These are phyloP conservation scores for Polydrusus cervinus DNA, from an alignment of 2,888 invertebrate genomes.

Conservation along the genomic window DNA sequence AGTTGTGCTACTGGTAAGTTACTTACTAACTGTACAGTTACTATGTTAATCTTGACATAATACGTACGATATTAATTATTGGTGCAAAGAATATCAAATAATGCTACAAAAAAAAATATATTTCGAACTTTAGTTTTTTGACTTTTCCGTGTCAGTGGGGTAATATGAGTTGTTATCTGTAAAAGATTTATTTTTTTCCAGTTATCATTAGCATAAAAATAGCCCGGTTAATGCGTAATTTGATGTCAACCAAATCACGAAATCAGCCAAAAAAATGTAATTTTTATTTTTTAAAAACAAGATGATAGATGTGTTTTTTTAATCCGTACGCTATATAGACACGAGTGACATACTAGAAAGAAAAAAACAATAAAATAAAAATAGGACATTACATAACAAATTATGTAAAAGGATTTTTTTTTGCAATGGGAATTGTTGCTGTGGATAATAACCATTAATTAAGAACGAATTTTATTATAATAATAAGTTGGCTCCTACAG, in stretches of 20 bases:
- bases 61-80: too few relatives aligned
- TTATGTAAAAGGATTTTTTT: neutral
- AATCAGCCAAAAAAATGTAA: constrained; percentile 13
- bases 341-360: neutral
- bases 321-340: neutral
- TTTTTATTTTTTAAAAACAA: constrained; percentile 2
- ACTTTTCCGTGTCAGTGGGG: neutral
- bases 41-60: too few relatives aligned
- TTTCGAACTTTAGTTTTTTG: too few relatives aligned
- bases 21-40: too few relatives aligned
- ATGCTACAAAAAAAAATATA: too few relatives aligned
- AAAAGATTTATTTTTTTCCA: constrained; percentile 4
- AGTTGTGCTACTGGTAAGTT: too few relatives aligned
- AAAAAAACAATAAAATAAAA: constrained; percentile 1
- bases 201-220: neutral
- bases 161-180: neutral
- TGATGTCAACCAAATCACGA: neutral
- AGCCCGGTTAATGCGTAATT: neutral
- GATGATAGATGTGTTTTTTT: constrained; percentile 16
- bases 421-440: too few relatives aligned
- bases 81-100: too few relatives aligned
- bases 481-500: too few relatives aligned
- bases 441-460: too few relatives aligned
- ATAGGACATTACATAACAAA: neutral
- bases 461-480: too few relatives aligned